phyloP scores from a whole-genome alignment of 2,888 invertebrate species.

The Acleris holmiana region DNA sequence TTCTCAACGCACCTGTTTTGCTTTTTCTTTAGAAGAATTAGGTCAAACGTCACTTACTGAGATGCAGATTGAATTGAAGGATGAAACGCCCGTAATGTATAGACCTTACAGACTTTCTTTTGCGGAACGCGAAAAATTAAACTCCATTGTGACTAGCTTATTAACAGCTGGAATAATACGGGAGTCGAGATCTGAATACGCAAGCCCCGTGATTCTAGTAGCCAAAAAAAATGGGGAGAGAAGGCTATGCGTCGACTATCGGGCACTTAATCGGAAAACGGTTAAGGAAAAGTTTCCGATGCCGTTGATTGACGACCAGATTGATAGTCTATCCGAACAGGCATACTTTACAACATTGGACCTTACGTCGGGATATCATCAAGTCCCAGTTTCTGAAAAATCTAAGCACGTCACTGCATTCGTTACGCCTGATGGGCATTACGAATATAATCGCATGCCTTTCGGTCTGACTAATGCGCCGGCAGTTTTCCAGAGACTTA shows the following conservation, averaged over 20 bases:
- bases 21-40: neutral
- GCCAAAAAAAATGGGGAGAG: slow-evolving; percentile 7
- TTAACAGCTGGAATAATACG: slow-evolving; percentile 16
- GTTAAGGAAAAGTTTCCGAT: slow-evolving; percentile 15
- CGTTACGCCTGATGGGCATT: no score
- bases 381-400: neutral
- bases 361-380: neutral
- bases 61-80: neutral
- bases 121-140: neutral
- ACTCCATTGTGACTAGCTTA: neutral
- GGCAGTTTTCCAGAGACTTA: slow-evolving; percentile 19
- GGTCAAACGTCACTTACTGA: neutral
- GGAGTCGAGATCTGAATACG: slow-evolving; percentile 18
- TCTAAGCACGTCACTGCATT: neutral
- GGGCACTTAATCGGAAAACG: slow-evolving; percentile 14
- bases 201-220: slow-evolving; percentile 13
- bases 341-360: neutral
- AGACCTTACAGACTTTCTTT: neutral
- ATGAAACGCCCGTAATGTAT: neutral
- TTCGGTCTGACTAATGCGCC: slow-evolving; percentile 40
- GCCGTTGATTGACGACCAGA: slow-evolving; percentile 9
- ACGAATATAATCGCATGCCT: no score
- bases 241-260: slow-evolving; percentile 10
- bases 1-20: neutral
- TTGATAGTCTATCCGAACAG: neutral